phyloP scores from a whole-genome alignment of 2,797 vertebrate species.

The Aselliscus stoliczkanus region DNA sequence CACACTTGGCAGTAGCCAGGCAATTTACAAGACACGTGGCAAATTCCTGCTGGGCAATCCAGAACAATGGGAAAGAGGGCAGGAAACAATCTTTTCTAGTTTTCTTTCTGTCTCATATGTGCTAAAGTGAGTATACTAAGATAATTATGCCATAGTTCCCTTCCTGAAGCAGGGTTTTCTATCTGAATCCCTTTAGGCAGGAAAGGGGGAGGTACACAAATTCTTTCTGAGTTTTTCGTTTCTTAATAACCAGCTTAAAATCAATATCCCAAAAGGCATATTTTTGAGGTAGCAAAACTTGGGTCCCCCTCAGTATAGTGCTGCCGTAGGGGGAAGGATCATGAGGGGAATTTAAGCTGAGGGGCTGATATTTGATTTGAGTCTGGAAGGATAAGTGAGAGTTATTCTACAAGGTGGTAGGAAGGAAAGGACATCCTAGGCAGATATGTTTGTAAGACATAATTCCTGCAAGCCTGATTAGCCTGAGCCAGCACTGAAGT shows the following conservation, averaged over 20 bases:
- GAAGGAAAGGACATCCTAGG: background rate
- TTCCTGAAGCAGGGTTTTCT: background rate
- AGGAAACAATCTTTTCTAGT: background rate
- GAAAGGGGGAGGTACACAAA: background rate
- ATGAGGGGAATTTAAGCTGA: background rate
- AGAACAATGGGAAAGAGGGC: background rate
- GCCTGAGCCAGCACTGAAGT: background rate
- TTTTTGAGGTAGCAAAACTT: background rate
- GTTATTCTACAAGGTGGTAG: background rate
- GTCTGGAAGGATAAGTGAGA: background rate
- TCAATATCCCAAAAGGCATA: background rate
- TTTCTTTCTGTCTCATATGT: background rate
- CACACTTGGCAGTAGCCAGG: background rate
- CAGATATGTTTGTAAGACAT: background rate
- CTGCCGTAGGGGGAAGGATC: background rate
- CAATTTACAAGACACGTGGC: too few relatives aligned
- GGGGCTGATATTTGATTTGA: background rate
- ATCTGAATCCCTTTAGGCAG: background rate
- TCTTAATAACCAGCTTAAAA: background rate
- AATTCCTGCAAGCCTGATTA: background rate
- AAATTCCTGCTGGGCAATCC: background rate
- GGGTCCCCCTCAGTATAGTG: background rate
- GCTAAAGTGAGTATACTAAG: background rate
- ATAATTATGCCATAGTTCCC: background rate
- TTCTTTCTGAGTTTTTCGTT: background rate